Conservation (phyloP, 2,888 invertebrate species). For the Sphaerophoria rueppellii region DNA sequence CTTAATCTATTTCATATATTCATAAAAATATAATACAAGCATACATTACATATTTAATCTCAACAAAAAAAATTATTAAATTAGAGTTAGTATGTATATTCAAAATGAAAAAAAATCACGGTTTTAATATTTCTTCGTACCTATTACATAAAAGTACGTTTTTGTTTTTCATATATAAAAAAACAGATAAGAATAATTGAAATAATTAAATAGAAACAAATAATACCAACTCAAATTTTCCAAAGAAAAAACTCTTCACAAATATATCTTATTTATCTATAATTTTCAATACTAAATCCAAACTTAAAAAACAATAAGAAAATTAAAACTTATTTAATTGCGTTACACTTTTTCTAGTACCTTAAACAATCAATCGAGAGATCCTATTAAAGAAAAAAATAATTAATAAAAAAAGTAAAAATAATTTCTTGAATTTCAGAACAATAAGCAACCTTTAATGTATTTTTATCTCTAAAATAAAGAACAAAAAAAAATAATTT, state of each 20-base stretch:
- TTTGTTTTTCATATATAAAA: slow-evolving; percentile 7
- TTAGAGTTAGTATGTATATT: slow-evolving; percentile 28
- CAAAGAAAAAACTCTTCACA: slow-evolving; percentile 31
- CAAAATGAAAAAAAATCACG: slow-evolving; percentile 6
- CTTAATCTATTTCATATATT: slow-evolving; percentile 40
- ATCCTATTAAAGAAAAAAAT: slow-evolving; percentile 56
- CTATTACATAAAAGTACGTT: too few species aligned
- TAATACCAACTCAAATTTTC: slow-evolving; percentile 18
- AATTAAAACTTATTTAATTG: slow-evolving; percentile 60
- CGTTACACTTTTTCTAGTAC: slow-evolving; percentile 71
- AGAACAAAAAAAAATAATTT: slow-evolving; percentile 10
- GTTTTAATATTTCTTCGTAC: not conserved
- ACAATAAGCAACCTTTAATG: slow-evolving; percentile 68
- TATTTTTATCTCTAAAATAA: slow-evolving; percentile 46
- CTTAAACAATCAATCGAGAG: slow-evolving; percentile 72
- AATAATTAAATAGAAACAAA: slow-evolving; percentile 27
- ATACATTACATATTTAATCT: too few species aligned
- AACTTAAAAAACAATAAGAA: slow-evolving; percentile 9
- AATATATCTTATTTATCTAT: slow-evolving; percentile 14
- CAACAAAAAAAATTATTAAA: slow-evolving; percentile 38
- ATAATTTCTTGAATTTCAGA: slow-evolving; percentile 68
- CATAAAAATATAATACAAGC: slow-evolving; percentile 14
- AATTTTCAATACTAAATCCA: slow-evolving; percentile 36
- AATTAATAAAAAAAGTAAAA: slow-evolving; percentile 7
- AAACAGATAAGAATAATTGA: slow-evolving; percentile 10